These are phyloP conservation scores for Engystomops pustulosus DNA, from an alignment of 2,113 vertebrate species.

Conservation along the genomic window DNA sequence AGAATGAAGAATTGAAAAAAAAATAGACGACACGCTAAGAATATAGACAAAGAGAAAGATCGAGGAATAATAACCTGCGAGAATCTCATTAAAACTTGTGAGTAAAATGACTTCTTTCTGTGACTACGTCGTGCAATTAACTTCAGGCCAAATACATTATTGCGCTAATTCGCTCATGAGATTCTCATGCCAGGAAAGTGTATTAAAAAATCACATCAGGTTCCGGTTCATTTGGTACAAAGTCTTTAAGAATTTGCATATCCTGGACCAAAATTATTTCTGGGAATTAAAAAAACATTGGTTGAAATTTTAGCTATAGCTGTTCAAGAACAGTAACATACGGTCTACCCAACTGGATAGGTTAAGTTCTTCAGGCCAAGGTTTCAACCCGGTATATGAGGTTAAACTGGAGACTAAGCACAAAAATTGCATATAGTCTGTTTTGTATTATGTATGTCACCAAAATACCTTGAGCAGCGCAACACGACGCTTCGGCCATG, in stretches of 20 bases:
- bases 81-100: background rate
- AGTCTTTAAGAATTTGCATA: conserved; percentile 1
- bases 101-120: background rate
- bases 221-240: background rate
- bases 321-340: too few species aligned
- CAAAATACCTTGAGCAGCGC: too few species aligned
- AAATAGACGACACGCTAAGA: background rate
- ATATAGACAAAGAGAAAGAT: background rate
- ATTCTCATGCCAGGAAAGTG: background rate
- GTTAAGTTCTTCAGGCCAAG: too few species aligned
- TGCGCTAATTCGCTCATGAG: background rate
- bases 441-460: too few species aligned
- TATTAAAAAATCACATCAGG: background rate
- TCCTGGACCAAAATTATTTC: background rate
- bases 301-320: too few species aligned
- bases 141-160: conserved; percentile 1
- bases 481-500: too few species aligned
- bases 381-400: too few species aligned
- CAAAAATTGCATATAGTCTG: too few species aligned
- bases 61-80: background rate
- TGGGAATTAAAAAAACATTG: background rate
- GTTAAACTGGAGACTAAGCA: too few species aligned
- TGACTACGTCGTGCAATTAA: background rate
- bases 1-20: background rate
- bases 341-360: too few species aligned